phyloP scores from a whole-genome alignment of 2,113 vertebrate genomes.

The Pitta sordida region DNA sequence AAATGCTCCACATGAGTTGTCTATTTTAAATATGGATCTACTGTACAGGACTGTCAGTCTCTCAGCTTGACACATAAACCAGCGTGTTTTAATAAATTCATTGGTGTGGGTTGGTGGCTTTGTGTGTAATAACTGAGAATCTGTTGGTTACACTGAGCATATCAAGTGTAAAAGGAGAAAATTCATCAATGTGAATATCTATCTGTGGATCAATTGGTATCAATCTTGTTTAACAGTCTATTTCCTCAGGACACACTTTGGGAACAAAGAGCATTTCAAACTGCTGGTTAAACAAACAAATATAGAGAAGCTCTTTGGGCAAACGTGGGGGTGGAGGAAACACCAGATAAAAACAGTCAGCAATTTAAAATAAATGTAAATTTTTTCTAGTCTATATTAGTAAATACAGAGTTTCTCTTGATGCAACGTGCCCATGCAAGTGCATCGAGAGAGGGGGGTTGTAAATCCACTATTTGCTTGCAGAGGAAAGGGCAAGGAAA shows the following conservation, averaged over 20 bases:
- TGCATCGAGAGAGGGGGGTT: neutral
- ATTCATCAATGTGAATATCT: conserved; percentile 38
- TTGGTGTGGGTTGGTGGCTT: neutral
- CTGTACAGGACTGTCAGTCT: conserved; percentile 27
- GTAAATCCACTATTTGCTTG: neutral
- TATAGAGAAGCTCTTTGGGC: neutral
- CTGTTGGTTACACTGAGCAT: neutral
- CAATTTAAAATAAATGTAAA: neutral
- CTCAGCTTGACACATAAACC: neutral
- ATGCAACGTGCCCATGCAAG: neutral
- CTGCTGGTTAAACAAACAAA: conserved; percentile 63
- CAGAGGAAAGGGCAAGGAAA: neutral
- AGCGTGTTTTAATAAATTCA: neutral
- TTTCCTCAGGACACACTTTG: conserved; percentile 52
- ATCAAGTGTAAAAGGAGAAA: conserved; percentile 42
- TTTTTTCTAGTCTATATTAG: neutral
- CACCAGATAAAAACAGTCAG: conserved; percentile 13
- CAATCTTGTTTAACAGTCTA: conserved; percentile 49
- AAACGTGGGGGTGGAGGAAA: neutral
- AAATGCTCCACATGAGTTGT: conserved; percentile 11
- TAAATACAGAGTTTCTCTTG: neutral
- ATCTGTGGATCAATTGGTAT: conserved; percentile 45
- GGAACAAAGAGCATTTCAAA: conserved; percentile 58
- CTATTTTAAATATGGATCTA: conserved; percentile 50
- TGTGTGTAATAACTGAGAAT: conserved; percentile 40